Evolutionary conservation across 2,888 invertebrate genomes (phyloP), one percentile per base, ranked within the genome.

Genomic region (Tenthredo distinguenda): DNA sequence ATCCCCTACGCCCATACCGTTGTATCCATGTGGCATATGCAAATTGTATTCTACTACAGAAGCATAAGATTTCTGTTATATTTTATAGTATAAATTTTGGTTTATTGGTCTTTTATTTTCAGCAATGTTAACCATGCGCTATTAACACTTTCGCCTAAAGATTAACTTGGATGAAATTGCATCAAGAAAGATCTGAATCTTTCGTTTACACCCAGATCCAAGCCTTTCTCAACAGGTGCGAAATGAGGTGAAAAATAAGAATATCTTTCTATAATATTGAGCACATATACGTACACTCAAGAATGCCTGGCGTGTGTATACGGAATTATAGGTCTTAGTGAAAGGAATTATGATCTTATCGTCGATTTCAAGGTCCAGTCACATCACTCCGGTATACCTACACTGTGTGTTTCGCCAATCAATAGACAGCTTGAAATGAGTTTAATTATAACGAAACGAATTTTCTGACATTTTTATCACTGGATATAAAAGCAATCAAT

Each of bases 1-100:
- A 50, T 37, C 34, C 58, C 79, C 43, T 31, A 9, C 68, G 31
- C 79, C 85, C 68, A 26, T 62, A 37, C 82, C 68, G n/a, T 37
- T 58, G 58, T 15, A 47, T 68, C 71, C 47, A 12, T 50, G 50
- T 21, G 31, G 26, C 68, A 47, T 26, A 65, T 71, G 83, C 83
- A 81, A 81, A 81, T 81, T 40, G 40, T 62, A 5, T 31, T 81
- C 81, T 12, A 40, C 18, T 79, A 31, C 37, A 40, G 18, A 62
- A 77, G 26, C 15, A 34, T 34, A 9, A 40, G 37, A 18, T 77
- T 77, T 26, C 6, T 77, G 6, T 77, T 40, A 43, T 74, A 43
- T 72, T 37, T 10, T 43, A 10, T 18, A 12, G 34, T 26, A 68
- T 0, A 68, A 26, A 76, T 21, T 26, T 31, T 0, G 21, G 9